phyloP scores from a whole-genome alignment of 2,797 vertebrate species.

The Liasis olivaceus region DNA sequence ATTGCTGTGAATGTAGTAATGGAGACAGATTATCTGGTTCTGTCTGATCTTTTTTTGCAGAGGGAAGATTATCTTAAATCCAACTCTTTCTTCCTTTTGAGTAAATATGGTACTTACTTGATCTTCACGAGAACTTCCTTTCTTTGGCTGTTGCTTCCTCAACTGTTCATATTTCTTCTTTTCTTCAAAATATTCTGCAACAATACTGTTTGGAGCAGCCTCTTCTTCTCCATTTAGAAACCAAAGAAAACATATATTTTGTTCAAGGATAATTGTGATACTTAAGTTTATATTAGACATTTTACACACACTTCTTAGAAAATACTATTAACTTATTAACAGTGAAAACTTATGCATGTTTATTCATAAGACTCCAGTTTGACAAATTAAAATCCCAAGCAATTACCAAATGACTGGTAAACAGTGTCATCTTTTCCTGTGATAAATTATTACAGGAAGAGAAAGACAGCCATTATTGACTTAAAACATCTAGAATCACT shows the following conservation, averaged over 20 bases:
- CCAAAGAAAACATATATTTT: neutral
- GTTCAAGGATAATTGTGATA: constrained; percentile 13
- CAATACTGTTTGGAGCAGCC: constrained; percentile 77
- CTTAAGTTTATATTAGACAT: neutral
- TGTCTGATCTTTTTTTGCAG: neutral
- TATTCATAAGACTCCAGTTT: neutral
- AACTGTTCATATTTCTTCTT: constrained; percentile 91
- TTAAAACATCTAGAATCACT: neutral
- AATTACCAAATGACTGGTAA: neutral
- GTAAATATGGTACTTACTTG: constrained; percentile 77
- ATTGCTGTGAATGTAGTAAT: neutral
- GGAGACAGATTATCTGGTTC: neutral
- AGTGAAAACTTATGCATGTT: neutral
- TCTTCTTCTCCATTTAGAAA: constrained; percentile 74
- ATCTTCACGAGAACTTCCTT: constrained; percentile 84
- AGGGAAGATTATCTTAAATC: neutral
- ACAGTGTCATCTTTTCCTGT: neutral
- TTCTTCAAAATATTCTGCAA: constrained; percentile 90
- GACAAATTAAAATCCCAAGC: neutral
- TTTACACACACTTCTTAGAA: neutral
- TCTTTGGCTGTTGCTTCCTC: constrained; percentile 85
- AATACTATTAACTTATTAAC: neutral
- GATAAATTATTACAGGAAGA: neutral
- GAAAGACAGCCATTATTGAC: neutral
- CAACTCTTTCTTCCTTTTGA: neutral